Percentiles rank a stretch among this genome's conserved stretches.
phyloP scores from a whole-genome alignment of 92 coral and sea anemone genomes.

The Pocillopora meandrina region DNA sequence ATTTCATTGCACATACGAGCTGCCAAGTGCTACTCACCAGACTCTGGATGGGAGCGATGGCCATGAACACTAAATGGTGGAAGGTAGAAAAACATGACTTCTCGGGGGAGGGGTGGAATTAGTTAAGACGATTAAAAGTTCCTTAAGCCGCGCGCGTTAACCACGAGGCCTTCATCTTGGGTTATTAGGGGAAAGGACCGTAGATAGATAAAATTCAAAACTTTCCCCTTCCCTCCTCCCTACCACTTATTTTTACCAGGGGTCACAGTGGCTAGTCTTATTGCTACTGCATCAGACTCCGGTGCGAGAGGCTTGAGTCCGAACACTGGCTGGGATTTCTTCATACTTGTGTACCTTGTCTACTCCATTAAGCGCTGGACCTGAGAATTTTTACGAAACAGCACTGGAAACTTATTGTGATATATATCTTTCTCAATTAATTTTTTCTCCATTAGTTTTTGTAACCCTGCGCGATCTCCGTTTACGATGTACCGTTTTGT shows the following conservation, averaged over 20 bases:
- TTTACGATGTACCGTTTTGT: slow-evolving; percentile 65
- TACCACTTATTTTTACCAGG: too few relatives aligned
- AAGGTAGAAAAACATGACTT: slow-evolving; percentile 57
- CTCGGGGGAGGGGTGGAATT: background rate
- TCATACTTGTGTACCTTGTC: too few relatives aligned
- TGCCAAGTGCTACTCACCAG: slow-evolving; percentile 90
- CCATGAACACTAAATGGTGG: slow-evolving; percentile 93
- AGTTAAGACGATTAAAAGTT: background rate
- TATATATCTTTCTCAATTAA: background rate
- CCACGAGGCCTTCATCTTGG: too few relatives aligned
- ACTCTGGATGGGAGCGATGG: slow-evolving; percentile 98
- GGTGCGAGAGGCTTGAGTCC: background rate
- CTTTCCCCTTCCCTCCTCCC: too few relatives aligned
- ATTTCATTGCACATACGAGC: slow-evolving; percentile 90
- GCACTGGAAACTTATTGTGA: too few relatives aligned
- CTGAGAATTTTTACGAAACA: too few relatives aligned
- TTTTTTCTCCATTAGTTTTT: background rate
- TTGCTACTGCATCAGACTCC: background rate
- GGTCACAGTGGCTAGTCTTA: background rate
- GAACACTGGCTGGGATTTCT: background rate
- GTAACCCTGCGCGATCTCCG: slow-evolving; percentile 36
- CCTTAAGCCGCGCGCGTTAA: too few relatives aligned
- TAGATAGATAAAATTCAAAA: too few relatives aligned
- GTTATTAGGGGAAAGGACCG: too few relatives aligned
- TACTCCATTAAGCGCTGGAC: too few relatives aligned